Conservation (phyloP, 2,888 invertebrate genomes). For the Elaeidobius kamerunicus region DNA sequence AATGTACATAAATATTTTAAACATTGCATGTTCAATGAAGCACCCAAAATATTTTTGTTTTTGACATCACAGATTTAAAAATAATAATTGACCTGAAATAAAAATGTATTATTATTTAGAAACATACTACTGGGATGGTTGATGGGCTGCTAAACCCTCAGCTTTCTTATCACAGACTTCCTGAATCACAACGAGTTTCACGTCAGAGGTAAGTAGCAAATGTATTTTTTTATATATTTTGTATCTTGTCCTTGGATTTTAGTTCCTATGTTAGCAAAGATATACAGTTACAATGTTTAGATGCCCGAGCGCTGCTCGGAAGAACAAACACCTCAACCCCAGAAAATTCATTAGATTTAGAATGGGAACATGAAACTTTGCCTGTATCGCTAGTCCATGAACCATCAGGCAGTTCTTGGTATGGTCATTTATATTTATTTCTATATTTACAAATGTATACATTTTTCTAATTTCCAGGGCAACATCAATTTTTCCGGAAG, state of each 20-base stretch:
- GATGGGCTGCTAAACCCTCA: constrained; percentile 47
- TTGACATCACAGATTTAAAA: not conserved
- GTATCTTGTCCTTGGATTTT: too few relatives aligned
- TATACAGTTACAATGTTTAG: constrained; percentile 59
- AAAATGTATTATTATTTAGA: constrained; percentile 37
- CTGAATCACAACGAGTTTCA: constrained; percentile 46
- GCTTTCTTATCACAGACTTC: constrained; percentile 46
- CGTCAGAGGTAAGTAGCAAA: constrained; percentile 42
- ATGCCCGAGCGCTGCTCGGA: constrained; percentile 53
- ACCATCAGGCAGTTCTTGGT: constrained; percentile 48
- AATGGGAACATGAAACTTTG: constrained; percentile 66
- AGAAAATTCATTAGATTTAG: constrained; percentile 65
- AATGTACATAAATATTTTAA: not conserved
- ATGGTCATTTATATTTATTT: constrained; percentile 1
- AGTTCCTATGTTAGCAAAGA: constrained; percentile 48
- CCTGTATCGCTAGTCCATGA: constrained; percentile 45
- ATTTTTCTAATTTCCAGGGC: constrained; percentile 34
- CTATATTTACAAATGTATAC: constrained; percentile 2
- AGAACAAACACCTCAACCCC: constrained; percentile 46
- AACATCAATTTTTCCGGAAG: constrained; percentile 38
- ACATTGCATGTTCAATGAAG: not conserved
- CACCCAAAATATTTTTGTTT: not conserved
- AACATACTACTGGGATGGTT: constrained; percentile 48
- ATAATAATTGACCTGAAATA: not conserved
- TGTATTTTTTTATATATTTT: not conserved